Conservation (phyloP, 2,888 invertebrate species). For the Atethmia centrago region DNA sequence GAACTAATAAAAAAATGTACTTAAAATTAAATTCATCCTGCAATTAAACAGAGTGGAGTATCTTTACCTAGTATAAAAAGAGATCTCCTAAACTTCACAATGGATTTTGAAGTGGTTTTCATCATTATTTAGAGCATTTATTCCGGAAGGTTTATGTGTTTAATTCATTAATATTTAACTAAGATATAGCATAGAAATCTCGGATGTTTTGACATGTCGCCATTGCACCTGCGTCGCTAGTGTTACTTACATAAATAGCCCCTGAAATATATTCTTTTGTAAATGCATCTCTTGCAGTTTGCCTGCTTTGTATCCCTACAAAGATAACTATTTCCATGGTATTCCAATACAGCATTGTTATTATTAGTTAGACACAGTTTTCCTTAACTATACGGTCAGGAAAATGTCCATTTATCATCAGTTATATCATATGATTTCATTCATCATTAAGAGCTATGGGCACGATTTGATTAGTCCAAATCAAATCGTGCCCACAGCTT, state of each 20-base stretch:
- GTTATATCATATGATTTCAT: background rate
- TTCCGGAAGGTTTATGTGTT: too few species aligned
- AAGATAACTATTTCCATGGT: background rate
- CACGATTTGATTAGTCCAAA: background rate
- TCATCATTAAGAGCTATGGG: background rate
- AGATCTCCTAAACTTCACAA: background rate
- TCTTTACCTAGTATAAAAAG: background rate
- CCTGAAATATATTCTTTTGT: constrained; percentile 11
- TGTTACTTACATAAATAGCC: background rate
- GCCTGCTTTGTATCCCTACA: background rate
- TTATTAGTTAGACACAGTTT: constrained; percentile 14
- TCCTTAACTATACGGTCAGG: constrained; percentile 12
- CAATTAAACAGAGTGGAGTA: background rate
- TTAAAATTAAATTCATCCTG: background rate
- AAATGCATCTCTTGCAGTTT: background rate
- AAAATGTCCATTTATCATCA: background rate
- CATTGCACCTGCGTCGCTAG: background rate
- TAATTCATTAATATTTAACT: too few species aligned
- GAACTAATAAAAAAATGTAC: too few species aligned
- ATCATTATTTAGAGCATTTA: background rate
- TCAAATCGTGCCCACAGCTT: too few species aligned
- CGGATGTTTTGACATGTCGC: background rate
- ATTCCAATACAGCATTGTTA: constrained; percentile 20
- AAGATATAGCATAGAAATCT: background rate
- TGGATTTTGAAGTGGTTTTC: background rate